Base-by-base conservation (phyloP, 2,113 vertebrate genomes). In the Athene cunicularia region DNA sequence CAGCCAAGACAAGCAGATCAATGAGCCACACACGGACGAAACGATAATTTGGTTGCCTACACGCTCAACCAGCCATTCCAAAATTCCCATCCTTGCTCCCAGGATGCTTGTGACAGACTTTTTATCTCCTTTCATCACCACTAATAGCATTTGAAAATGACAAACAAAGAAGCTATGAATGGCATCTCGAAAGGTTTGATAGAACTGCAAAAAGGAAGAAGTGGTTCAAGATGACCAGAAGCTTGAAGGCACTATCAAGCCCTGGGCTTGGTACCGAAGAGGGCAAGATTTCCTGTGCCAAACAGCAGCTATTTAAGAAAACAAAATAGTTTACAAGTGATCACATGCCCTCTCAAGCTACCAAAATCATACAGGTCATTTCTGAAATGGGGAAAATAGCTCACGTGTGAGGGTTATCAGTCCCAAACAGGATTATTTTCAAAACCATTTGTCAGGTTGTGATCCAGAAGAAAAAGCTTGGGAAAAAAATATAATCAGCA, bases 31-130 rank as follows among this genome's bases (percentile, higher is more conserved):
- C 5, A 0, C 0, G 20, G 64, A 18, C 59, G 70, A 24, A 92
- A 32, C 0, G 2, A 2, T 0, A 37, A 19, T 19, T 22, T 21
- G 56, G 33, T 22, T 30, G n/a, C 35, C 50, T 9, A 11, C 1
- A 4, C 8, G 0, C 52, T 37, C 66, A 37, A 63, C 32, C 72
- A 83, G 37, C 27, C 30, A 5, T 24, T 43, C 63, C 30, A 35
- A 37, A 72, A 27, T 12, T 68, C 53, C 62, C 4, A 1, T 11
- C 49, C 47, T 28, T 14, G 49, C 15, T 59, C 59, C 41, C 58
- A 19, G 37, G 55, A 52, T 1, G 12, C 24, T 63, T 62, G n/a
- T 33, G 43, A 50, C 2, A 18, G 30, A 24, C 16, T 33, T 33
- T 52, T 50, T 12, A n/a, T 3, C 45, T 32, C 73, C 24, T 49